Base-by-base conservation (phyloP, 2,888 invertebrate genomes). In the Mythimna vitellina region DNA sequence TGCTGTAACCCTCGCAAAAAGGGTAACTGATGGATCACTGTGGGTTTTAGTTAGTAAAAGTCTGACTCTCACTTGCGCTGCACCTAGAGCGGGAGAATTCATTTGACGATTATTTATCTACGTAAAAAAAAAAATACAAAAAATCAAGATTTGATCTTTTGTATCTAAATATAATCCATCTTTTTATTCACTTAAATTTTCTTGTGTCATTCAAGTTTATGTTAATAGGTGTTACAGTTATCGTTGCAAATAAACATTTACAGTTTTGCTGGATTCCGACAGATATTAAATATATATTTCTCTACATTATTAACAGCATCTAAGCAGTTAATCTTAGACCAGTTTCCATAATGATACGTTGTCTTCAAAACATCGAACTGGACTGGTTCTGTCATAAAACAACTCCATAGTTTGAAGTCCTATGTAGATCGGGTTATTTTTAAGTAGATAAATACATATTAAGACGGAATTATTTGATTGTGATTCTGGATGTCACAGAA, bases 301-400 rank as follows among this genome's bases (percentile, higher is more conserved):
- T 70, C 7, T 38, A 12, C 17, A 38, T 38, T 70, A 46, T 46
- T 70, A 64, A 54, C 58, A 60, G 62, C 51, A 63, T 46, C 76
- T 67, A 22, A 38, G 61, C 51, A 25, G 46, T 68, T 6, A 14
- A 68, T 80, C 58, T 32, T 4, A 42, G 49, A 80, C 81, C 73
- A 3, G 81, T 80, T 80, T 80, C 62, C 22, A 22, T 67, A 62
- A 67, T 49, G 14, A 42, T 10, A 74, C 6, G 53, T 62, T 54
- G 35, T 14, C 46, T 29, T 32, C 10, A 17, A 66, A 51, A 51
- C 66, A 53, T 57, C 57, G 60, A 75, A 67, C 80, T 75, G 64
- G 38, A 17, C 61, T 67, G 12, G 51, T 20, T 53, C 53, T 20
- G 32, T 49, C 74, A 20, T 61, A 29, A 8, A 51, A 20, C 25